Conservation (phyloP, 2,113 vertebrate species). For the Monopterus albus region DNA sequence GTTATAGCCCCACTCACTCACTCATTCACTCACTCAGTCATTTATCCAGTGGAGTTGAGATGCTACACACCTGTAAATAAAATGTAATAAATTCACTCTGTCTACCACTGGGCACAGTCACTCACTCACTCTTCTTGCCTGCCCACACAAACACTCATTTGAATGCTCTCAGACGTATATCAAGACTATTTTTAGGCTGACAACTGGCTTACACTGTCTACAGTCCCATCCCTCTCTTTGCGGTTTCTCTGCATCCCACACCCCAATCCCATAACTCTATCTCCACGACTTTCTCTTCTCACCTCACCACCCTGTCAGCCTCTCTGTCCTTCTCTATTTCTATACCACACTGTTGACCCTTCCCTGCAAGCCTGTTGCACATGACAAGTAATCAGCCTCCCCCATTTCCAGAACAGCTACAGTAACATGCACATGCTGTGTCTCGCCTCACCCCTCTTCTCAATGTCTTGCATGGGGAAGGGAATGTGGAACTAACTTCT, state of each 20-base stretch:
- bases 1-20: no score
- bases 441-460: constrained; percentile 8
- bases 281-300: constrained; percentile 4
- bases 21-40: constrained; percentile 19
- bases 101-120: constrained; percentile 30
- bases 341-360: constrained; percentile 16
- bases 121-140: constrained; percentile 1
- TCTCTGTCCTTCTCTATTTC: constrained; percentile 3
- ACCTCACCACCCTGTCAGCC: not conserved
- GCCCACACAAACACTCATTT: constrained; percentile 40
- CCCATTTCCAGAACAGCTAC: constrained; percentile 33
- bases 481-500: constrained; percentile 1
- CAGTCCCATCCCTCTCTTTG: constrained; percentile 14
- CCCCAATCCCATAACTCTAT: not conserved
- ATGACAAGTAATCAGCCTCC: constrained; percentile 47
- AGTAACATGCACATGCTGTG: not conserved
- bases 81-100: constrained; percentile 57
- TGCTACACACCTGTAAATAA: constrained; percentile 63
- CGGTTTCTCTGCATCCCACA: constrained; percentile 17
- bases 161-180: constrained; percentile 51
- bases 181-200: constrained; percentile 65
- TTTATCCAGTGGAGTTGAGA: constrained; percentile 48
- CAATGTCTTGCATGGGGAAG: constrained; percentile 30
- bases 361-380: constrained; percentile 7
- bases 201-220: constrained; percentile 36